phyloP scores from a whole-genome alignment of 2,113 vertebrate species.

The Parus major region DNA sequence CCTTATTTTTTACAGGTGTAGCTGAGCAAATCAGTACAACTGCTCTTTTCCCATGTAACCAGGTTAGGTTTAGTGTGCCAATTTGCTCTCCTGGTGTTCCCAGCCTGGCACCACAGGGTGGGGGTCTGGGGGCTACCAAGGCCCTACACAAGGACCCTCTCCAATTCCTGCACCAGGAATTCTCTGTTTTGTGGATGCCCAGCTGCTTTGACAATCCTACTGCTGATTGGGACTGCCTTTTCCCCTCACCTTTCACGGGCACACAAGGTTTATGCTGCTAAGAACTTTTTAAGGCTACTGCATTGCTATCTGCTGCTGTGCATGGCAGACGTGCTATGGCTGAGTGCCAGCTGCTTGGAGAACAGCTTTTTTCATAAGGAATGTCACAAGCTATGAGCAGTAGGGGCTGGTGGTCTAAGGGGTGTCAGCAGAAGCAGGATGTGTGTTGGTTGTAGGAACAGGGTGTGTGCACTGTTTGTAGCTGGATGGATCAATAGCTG shows the following conservation, averaged over 20 bases:
- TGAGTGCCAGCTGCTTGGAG: not conserved
- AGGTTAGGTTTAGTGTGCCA: not conserved
- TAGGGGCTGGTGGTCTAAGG: not conserved
- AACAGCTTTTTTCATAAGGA: not conserved
- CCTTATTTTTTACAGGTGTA: not conserved
- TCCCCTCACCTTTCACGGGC: not conserved
- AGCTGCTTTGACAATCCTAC: fast-evolving
- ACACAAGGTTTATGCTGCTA: not conserved
- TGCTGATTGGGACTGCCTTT: not conserved
- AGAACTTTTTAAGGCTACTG: not conserved
- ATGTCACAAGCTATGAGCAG: not conserved
- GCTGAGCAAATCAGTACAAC: not conserved
- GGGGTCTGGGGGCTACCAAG: not conserved
- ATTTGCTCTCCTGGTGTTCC: not conserved
- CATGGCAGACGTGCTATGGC: not conserved
- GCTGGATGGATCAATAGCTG: not conserved
- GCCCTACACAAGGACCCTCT: fast-evolving
- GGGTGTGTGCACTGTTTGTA: not conserved
- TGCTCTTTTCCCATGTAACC: not conserved
- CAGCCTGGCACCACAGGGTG: not conserved
- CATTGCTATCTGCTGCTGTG: not conserved
- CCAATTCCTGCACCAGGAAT: not conserved
- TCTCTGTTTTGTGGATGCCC: not conserved
- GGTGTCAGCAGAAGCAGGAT: not conserved
- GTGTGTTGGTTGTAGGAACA: not conserved